Percentiles rank a stretch among this genome's conserved stretches.
phyloP scores from a whole-genome alignment of 1,140 invertebrate genomes.

The Sycophila sp. region DNA sequence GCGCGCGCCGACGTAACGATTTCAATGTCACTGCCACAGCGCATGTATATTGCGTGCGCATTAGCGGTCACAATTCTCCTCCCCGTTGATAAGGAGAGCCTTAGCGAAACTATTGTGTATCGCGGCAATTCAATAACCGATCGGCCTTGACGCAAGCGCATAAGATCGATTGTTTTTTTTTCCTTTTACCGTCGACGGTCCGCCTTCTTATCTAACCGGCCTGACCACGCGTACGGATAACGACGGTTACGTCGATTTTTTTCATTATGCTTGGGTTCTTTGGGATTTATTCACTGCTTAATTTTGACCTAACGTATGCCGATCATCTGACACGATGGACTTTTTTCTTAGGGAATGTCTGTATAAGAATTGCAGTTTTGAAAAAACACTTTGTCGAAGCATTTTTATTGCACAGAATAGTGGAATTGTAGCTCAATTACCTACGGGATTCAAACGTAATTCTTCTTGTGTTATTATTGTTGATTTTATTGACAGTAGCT shows the following conservation, averaged over 20 bases:
- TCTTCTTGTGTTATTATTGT: too few relatives aligned
- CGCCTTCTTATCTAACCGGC: constrained; percentile 16
- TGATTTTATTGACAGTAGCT: too few relatives aligned
- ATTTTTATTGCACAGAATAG: too few relatives aligned
- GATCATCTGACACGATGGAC: too few relatives aligned
- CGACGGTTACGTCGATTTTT: background rate
- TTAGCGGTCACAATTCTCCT: background rate
- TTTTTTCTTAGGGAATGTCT: too few relatives aligned
- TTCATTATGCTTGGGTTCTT: background rate
- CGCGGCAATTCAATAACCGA: constrained; percentile 44
- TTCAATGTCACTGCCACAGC: constrained; percentile 44
- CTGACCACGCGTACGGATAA: background rate
- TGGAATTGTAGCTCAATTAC: too few relatives aligned
- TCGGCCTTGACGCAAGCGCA: constrained; percentile 23
- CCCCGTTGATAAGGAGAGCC: background rate
- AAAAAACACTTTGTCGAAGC: too few relatives aligned
- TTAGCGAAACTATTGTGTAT: background rate
- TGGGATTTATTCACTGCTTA: too few relatives aligned
- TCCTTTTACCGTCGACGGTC: background rate
- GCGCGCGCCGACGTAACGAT: constrained; percentile 38
- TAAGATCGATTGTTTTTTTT: constrained; percentile 17
- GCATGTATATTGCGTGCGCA: background rate
- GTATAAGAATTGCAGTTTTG: too few relatives aligned
- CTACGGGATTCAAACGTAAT: too few relatives aligned
- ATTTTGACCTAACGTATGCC: too few relatives aligned